These are phyloP conservation scores for Lepidurus arcticus DNA, from an alignment of 1,140 invertebrate species.

Conservation along the genomic window DNA sequence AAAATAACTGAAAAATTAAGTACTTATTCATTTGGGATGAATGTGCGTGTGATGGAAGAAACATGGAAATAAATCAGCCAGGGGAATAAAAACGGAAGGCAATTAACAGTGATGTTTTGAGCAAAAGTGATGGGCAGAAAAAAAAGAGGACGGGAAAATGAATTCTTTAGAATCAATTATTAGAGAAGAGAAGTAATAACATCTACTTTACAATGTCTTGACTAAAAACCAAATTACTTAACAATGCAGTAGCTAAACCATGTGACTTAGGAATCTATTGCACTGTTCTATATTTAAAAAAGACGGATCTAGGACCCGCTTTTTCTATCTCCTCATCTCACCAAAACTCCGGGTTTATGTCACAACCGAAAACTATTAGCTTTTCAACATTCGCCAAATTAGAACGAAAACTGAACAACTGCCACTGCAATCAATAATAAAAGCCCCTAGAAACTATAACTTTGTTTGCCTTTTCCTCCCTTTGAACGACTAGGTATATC, in stretches of 20 bases:
- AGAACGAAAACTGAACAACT: not conserved
- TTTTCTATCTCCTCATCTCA: not conserved
- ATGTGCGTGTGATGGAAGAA: not conserved
- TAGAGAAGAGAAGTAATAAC: not conserved
- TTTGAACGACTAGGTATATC: slow-evolving; percentile 19
- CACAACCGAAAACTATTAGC: not conserved
- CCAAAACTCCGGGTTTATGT: not conserved
- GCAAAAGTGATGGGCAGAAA: not conserved
- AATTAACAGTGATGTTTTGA: not conserved
- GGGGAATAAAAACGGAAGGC: not conserved
- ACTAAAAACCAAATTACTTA: not conserved
- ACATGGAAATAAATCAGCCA: not conserved
- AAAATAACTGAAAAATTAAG: not conserved
- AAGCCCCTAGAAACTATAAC: not conserved
- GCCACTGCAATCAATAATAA: not conserved
- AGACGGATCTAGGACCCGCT: not conserved
- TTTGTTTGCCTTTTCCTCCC: not conserved
- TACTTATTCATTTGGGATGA: not conserved
- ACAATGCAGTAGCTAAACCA: not conserved
- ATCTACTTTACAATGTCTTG: slow-evolving; percentile 7
- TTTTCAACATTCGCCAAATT: not conserved
- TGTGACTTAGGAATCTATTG: slow-evolving; percentile 22
- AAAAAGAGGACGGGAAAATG: not conserved
- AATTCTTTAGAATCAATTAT: not conserved
- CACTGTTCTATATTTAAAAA: slow-evolving; percentile 9